Evolutionary conservation across 2,113 vertebrate genomes (phyloP), one percentile per base, ranked within the genome.

Genomic region (Gavialis gangeticus): DNA sequence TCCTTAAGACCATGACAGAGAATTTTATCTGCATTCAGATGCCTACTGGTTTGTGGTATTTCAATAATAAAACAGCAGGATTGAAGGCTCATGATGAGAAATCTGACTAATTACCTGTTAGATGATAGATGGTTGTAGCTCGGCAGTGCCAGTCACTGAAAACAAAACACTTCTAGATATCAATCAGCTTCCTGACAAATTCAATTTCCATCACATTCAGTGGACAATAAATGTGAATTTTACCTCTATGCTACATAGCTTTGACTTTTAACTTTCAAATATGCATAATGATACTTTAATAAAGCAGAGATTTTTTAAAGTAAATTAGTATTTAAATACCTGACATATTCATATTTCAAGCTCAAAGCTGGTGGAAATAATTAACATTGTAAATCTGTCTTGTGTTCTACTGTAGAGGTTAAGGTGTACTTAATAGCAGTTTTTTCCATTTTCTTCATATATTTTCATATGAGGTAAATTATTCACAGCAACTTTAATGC

Each of bases 21-120:
- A 98, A 98, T 92, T 98, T 97, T 98, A 98, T 98, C 97, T 98
- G 98, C 97, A 98, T 98, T 98, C 97, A 98, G 95, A 97, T 97
- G 97, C 97, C 97, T 98, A 97, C 97, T 95, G 96, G 96, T 98
- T 98, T 98, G 98, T 97, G 97, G 95, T 98, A 97, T 98, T 98
- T 98, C 97, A 98, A 98, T 98, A 98, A 98, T 98, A 98, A 98
- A 98, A 98, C 98, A 98, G 98, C 98, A 97, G 98, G 98, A 98
- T 97, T 98, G 96, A 97, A 96, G 97, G 98, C 98, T 98, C 98
- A 98, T 98, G 98, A 98, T 98, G 98, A 98, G 98, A 98, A 98
- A 99, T 98, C 98, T 98, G 97, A 97, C 97, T 97, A 98, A 98
- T 98, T 98, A 98, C 98, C 97, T 98, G 98, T 97, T 98, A 97